Conservation (phyloP, 2,113 vertebrate species). For the Actinemys pallida region DNA sequence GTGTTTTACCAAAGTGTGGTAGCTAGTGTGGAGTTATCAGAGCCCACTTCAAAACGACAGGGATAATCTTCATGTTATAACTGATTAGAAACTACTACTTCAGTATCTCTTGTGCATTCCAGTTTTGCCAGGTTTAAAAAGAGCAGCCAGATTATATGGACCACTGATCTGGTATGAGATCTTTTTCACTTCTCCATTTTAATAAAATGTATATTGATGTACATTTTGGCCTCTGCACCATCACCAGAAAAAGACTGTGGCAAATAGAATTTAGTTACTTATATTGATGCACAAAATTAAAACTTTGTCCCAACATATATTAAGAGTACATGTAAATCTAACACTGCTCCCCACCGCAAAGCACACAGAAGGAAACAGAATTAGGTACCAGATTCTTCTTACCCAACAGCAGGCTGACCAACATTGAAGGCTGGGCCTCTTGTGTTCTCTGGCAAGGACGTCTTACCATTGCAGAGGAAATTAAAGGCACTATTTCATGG, state of each 20-base stretch:
- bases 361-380: neutral
- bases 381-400: neutral
- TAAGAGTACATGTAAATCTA: neutral
- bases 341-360: neutral
- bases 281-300: neutral
- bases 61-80: neutral
- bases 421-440: neutral
- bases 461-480: neutral
- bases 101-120: neutral
- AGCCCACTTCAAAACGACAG: neutral
- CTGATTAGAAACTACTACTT: neutral
- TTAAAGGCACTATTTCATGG: neutral
- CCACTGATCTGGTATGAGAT: neutral
- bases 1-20: neutral
- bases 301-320: neutral
- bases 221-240: too few relatives aligned
- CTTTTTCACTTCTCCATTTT: neutral
- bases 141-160: too few relatives aligned
- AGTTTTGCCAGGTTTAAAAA: neutral
- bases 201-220: neutral
- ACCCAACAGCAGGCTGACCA: neutral
- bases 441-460: neutral
- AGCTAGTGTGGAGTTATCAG: neutral
- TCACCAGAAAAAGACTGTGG: neutral
- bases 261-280: neutral